phyloP scores from a whole-genome alignment of 2,113 vertebrate species.

The Plecotus auritus region DNA sequence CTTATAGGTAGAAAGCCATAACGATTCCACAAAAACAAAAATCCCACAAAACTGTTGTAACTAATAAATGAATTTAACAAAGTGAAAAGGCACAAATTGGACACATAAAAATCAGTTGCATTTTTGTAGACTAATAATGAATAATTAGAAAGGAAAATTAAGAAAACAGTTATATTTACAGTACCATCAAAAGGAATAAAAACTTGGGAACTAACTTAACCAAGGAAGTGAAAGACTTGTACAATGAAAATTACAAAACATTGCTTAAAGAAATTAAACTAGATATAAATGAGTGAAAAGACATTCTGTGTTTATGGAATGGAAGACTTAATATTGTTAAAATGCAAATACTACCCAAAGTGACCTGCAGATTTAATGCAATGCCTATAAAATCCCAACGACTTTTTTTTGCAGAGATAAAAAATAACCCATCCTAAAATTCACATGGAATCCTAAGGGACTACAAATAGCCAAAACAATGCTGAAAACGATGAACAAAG shows the following conservation, averaged over 20 bases:
- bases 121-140: neutral
- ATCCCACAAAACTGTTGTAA: neutral
- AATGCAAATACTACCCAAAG: neutral
- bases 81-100: neutral
- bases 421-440: neutral
- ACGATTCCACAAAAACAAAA: neutral
- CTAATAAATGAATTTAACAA: neutral
- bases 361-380: neutral
- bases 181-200: neutral
- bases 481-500: neutral
- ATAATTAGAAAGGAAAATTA: neutral
- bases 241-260: neutral
- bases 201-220: neutral
- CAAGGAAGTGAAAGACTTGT: neutral
- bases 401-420: neutral
- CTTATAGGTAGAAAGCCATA: neutral
- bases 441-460: neutral
- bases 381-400: neutral
- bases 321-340: neutral
- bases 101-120: neutral
- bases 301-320: neutral
- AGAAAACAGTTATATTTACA: neutral
- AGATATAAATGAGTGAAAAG: neutral
- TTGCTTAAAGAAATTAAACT: neutral
- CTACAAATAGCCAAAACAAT: neutral